Conservation (phyloP, 2,113 vertebrate genomes). For the Parus major region DNA sequence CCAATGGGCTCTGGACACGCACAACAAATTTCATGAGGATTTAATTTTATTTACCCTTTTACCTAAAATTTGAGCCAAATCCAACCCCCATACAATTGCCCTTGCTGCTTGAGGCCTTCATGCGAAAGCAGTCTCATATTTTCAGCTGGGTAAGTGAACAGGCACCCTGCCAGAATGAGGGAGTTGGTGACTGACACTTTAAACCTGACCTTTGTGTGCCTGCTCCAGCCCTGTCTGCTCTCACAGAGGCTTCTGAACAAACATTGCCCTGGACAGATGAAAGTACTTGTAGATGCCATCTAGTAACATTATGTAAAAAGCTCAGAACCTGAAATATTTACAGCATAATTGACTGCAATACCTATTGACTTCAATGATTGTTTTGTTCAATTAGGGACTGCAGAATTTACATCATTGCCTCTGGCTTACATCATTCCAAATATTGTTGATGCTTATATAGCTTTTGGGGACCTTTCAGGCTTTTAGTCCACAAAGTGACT, state of each 20-base stretch:
- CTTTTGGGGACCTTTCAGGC: slow-evolving; percentile 51
- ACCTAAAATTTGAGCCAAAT: not conserved
- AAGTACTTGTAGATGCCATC: accelerated
- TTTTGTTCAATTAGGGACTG: slow-evolving; percentile 36
- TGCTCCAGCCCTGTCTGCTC: not conserved
- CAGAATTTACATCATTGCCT: slow-evolving; percentile 38
- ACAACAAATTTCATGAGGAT: not conserved
- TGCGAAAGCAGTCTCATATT: not conserved
- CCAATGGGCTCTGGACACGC: not conserved
- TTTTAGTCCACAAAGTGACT: slow-evolving; percentile 56
- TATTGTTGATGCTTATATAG: slow-evolving; percentile 48
- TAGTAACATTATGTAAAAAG: not conserved
- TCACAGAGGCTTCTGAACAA: not conserved
- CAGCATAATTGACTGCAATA: slow-evolving; percentile 7
- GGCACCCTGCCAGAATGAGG: not conserved
- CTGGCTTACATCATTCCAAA: slow-evolving; percentile 42
- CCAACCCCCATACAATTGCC: not conserved
- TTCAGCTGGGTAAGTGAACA: not conserved
- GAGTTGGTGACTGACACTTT: not conserved
- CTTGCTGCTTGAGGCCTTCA: not conserved
- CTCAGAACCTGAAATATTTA: not conserved
- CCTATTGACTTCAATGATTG: not conserved
- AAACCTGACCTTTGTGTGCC: accelerated
- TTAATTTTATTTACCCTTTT: not conserved
- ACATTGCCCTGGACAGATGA: not conserved